Evolutionary conservation across 2,797 vertebrate genomes (phyloP), one percentile per base, ranked within the genome.

Genomic region (Sparidentex hasta): DNA sequence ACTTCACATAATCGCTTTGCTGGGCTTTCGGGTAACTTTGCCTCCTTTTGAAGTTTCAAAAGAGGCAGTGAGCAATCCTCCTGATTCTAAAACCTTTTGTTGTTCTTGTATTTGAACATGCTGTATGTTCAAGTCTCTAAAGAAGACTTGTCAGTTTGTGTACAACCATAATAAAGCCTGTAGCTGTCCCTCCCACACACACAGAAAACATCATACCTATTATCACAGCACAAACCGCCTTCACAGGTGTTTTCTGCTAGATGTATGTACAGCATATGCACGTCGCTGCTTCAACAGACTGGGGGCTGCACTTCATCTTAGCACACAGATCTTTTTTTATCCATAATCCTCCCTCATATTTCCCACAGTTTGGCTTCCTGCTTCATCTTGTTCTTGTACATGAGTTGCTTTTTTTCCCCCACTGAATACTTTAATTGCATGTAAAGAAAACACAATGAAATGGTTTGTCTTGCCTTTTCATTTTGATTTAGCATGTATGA

Each of bases 141-240:
- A 80, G 65, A 64, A 78, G 76, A 33, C 51, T 38, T 67, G 58
- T 58, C 20, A 71, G 44, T 55, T 17, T 78, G 48, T 54, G 25
- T 51, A 64, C 65, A 66, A 58, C 17, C 58, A 66, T 55, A 70
- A 44, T 51, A 75, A 87, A 74, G 69, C 69, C 61, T 74, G 27
- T 55, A 63, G 74, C 33, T 52, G 64, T 73, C 50, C 73, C 76
- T 70, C 83, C 79, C 55, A 89, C 87, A 83, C 54, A 14, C 48
- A 2, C 47, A 85, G 62, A 69, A 80, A 65, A 56, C 68, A 81
- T 59, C 57, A 81, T 38, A 69, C 41, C 58, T 44, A 57, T 81
- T 69, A 87, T 80, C 65, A 81, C 72, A 83, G 62, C 56, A 80
- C 47, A 71, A 78, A 78, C 57, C 9, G 3, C 56, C 76, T 17